A percentile compares a stretch with the other conserved stretches of the same genome.
Conservation (phyloP, 1,140 invertebrate species). For the Campodea augens region DNA sequence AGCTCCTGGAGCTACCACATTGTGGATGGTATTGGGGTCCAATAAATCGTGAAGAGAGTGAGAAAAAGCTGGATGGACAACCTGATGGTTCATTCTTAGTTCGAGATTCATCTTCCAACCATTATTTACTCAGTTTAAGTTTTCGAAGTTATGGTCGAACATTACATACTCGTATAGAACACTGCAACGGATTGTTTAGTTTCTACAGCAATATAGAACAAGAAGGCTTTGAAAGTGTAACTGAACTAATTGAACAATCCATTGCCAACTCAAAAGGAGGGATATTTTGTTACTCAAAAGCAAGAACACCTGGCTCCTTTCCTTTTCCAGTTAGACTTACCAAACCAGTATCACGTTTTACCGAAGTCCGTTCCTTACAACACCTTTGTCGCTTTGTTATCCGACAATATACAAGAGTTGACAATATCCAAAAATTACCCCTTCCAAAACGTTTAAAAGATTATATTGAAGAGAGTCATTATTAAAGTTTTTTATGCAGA, state of each 20-base stretch:
- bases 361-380: constrained; percentile 47
- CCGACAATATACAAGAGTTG: constrained; percentile 42
- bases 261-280: constrained; percentile 43
- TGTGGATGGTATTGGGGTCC: constrained; percentile 48
- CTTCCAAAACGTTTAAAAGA: constrained; percentile 44
- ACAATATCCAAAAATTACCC: constrained; percentile 49
- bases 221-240: constrained; percentile 41
- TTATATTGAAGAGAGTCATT: constrained; percentile 38
- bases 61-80: constrained; percentile 40
- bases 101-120: constrained; percentile 49
- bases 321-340: constrained; percentile 51
- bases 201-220: constrained; percentile 41
- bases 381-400: constrained; percentile 60
- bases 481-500: constrained; percentile 19
- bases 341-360: constrained; percentile 54
- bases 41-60: constrained; percentile 37
- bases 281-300: constrained; percentile 51
- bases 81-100: constrained; percentile 60
- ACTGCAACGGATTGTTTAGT: constrained; percentile 42
- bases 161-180: constrained; percentile 47
- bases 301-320: constrained; percentile 39
- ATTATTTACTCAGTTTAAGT: constrained; percentile 45
- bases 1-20: constrained; percentile 34
- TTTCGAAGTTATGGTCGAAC: constrained; percentile 53
- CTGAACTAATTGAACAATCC: constrained; percentile 47